These are phyloP conservation scores for Amazona guildingii DNA, from an alignment of 2,113 vertebrate genomes.

Conservation along the genomic window DNA sequence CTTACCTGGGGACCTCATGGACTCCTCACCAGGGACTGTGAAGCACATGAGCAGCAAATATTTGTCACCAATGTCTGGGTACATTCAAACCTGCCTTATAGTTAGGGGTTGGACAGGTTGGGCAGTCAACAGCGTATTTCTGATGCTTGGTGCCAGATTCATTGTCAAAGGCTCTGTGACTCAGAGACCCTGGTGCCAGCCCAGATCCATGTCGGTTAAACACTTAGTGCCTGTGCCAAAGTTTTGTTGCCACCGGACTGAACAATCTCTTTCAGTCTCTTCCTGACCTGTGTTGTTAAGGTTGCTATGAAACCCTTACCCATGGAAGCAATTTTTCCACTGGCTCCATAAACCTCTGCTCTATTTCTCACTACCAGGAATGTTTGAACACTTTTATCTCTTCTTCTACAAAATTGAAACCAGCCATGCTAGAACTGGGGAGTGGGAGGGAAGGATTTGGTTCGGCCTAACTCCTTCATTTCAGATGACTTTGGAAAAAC, in stretches of 20 bases:
- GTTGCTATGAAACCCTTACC: conserved; percentile 16
- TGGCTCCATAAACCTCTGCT: background rate
- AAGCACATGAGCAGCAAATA: background rate
- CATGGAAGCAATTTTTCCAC: conserved; percentile 13
- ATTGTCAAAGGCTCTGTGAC: background rate
- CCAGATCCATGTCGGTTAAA: background rate
- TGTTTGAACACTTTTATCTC: background rate
- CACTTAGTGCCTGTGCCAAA: background rate
- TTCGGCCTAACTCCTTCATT: background rate
- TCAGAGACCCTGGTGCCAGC: background rate
- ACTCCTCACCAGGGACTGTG: background rate
- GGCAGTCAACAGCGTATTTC: background rate
- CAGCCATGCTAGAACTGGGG: background rate
- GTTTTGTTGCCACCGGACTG: background rate
- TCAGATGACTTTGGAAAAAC: conserved; percentile 2
- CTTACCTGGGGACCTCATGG: background rate
- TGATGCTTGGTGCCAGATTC: background rate
- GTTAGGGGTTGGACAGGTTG: background rate
- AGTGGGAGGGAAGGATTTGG: background rate
- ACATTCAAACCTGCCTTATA: background rate
- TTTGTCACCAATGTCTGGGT: background rate
- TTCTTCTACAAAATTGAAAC: background rate
- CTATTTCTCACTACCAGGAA: background rate
- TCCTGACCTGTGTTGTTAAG: background rate
- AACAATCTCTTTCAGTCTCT: background rate